Evolutionary conservation across 2,888 invertebrate species (phyloP), one percentile per base, ranked within the genome.

Genomic region (Tuberolachnus salignus): DNA sequence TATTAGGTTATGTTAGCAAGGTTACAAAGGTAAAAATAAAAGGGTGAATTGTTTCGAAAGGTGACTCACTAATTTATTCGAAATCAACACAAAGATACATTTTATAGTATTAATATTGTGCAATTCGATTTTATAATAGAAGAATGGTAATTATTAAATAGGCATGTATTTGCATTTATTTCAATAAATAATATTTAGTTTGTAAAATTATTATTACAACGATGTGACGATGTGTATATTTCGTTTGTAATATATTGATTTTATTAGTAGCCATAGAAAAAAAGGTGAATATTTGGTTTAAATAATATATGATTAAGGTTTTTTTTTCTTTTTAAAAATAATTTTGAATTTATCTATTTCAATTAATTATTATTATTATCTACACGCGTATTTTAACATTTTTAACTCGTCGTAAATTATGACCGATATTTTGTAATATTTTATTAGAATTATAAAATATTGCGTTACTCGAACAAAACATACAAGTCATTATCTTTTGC

Each of bases 11-110:
- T n/a, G 3, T 51, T 49, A 34, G 14, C 19, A 34, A 10, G 26
- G 26, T 19, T 46, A 46, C n/a, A 3, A 23, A 49, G 34, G 72
- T 72, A 19, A 19, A 34, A 34, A 34, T 34, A 34, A 61, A 34
- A 57, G 44, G 23, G 70, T 57, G 44, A 21, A 57, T 14, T n/a
- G 61, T 49, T 34, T 23, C n/a, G n/a, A n/a, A n/a, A 1, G 44
- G 49, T 49, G 61, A 72, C 61, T 72, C 59, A 26, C 49, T 61
- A 49, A 19, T 46, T 49, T 51, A 19, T 61, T 14, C 19, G 19
- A 72, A 72, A 72, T 72, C 72, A 1, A 72, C 61, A 34, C 34
- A n/a, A 61, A 26, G 4, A 59, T 23, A 59, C 26, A 26, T 59
- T 16, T n/a, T n/a, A n/a, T n/a, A n/a, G n/a, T n/a, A n/a, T 3